Percentiles rank a stretch among this genome's conserved stretches.
Evolutionary conservation across 2,797 vertebrate species (phyloP).

Genomic region (Liparis tanakae): DNA sequence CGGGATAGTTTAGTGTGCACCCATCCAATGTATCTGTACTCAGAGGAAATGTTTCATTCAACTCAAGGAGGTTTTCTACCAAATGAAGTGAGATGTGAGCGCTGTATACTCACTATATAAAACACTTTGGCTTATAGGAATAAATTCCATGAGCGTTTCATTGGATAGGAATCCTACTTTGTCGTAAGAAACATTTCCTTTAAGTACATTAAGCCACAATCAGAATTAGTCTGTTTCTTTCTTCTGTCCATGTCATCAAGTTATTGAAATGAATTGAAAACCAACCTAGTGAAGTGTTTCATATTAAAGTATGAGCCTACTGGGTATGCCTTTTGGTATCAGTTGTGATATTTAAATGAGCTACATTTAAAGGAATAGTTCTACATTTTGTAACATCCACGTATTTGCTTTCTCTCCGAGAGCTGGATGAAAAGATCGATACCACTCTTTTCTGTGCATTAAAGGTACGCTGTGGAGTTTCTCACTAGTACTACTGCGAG

Average conservation of each 20-base stretch:
- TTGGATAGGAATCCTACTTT: neutral
- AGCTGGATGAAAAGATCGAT: slow-evolving; percentile 3
- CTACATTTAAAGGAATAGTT: slow-evolving; percentile 21
- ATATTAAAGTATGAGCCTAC: slow-evolving; percentile 13
- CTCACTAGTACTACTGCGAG: neutral
- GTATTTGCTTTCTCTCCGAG: slow-evolving; percentile 18
- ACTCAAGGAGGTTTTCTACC: slow-evolving; percentile 8
- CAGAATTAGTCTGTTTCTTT: slow-evolving; percentile 11
- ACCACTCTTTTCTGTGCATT: neutral
- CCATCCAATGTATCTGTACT: slow-evolving; percentile 28
- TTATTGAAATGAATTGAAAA: slow-evolving; percentile 5
- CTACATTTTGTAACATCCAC: slow-evolving; percentile 2
- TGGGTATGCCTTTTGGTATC: neutral
- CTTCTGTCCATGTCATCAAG: neutral
- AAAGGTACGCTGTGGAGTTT: slow-evolving; percentile 15
- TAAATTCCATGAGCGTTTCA: slow-evolving; percentile 9
- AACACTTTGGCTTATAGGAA: neutral
- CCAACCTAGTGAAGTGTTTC: neutral
- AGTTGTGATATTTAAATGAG: slow-evolving; percentile 29
- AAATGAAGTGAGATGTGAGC: slow-evolving; percentile 22
- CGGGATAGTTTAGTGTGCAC: slow-evolving; percentile 29
- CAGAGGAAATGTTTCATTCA: slow-evolving; percentile 1
- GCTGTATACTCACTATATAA: neutral
- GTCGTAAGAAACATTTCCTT: slow-evolving; percentile 21
- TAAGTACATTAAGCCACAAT: neutral